Conservation (phyloP, 2,113 vertebrate genomes). For the Zosterops hypoxanthus region DNA sequence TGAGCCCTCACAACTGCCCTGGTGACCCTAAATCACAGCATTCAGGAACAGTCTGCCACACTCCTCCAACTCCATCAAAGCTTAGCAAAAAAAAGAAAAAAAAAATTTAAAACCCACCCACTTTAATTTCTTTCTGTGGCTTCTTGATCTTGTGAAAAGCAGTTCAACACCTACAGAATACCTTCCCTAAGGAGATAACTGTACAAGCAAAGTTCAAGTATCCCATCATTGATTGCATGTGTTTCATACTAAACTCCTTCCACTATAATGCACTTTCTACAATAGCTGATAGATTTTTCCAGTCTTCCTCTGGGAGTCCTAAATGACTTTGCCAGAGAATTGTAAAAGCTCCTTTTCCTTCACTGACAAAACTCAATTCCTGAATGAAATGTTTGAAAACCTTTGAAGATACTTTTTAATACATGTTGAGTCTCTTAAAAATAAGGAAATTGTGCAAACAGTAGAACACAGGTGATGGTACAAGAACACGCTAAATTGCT, state of each 20-base stretch:
- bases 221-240: constrained; percentile 64
- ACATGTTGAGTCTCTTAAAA: not conserved
- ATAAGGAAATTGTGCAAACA: not conserved
- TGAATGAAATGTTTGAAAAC: constrained; percentile 2
- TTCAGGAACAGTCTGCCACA: constrained; percentile 18
- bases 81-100: not conserved
- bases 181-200: constrained; percentile 51
- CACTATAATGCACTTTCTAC: constrained; percentile 64
- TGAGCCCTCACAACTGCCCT: not conserved
- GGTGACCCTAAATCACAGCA: not conserved
- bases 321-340: constrained; percentile 39
- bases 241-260: constrained; percentile 66
- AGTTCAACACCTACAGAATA: constrained; percentile 57
- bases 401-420: constrained; percentile 1
- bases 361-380: not conserved
- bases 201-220: constrained; percentile 70
- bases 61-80: not conserved
- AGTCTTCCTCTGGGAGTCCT: constrained; percentile 58
- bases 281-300: constrained; percentile 66
- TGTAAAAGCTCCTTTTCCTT: constrained; percentile 21
- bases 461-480: not conserved
- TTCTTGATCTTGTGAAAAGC: constrained; percentile 42
- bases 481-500: not conserved
- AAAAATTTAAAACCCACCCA: not conserved
- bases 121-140: constrained; percentile 58